Evolutionary conservation across 2,113 vertebrate species (phyloP).

Genomic region (Sarotherodon lohbergeri): DNA sequence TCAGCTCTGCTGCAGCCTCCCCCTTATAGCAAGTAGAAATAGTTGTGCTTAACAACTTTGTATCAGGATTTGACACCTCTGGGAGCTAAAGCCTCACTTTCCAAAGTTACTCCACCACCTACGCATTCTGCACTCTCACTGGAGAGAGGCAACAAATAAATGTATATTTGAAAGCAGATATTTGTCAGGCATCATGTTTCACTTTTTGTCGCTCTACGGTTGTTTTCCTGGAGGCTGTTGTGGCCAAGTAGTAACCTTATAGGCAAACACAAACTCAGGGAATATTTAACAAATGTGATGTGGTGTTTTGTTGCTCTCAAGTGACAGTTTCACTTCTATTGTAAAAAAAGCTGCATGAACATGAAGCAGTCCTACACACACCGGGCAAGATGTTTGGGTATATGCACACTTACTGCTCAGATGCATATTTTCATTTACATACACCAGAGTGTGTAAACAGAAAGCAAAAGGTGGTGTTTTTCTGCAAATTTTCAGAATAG

Average conservation of each 20-base stretch:
- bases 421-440: neutral
- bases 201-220: neutral
- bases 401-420: neutral
- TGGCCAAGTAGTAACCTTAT: neutral
- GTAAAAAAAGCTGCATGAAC: neutral
- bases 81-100: neutral
- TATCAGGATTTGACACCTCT: neutral
- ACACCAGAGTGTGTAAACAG: neutral
- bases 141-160: neutral
- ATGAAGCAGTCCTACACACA: neutral
- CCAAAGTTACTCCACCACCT: neutral
- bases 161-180: neutral
- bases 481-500: neutral
- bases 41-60: neutral
- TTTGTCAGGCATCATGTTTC: neutral
- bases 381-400: neutral
- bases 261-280: neutral
- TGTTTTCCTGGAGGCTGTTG: neutral
- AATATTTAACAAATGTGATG: conserved; percentile 13
- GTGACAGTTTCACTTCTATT: neutral
- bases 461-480: neutral
- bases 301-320: conserved; percentile 18
- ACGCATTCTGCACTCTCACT: neutral
- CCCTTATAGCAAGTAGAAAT: neutral
- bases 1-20: neutral